Conservation (phyloP, 2,797 vertebrate species). For the Pithecia hirsuta region DNA sequence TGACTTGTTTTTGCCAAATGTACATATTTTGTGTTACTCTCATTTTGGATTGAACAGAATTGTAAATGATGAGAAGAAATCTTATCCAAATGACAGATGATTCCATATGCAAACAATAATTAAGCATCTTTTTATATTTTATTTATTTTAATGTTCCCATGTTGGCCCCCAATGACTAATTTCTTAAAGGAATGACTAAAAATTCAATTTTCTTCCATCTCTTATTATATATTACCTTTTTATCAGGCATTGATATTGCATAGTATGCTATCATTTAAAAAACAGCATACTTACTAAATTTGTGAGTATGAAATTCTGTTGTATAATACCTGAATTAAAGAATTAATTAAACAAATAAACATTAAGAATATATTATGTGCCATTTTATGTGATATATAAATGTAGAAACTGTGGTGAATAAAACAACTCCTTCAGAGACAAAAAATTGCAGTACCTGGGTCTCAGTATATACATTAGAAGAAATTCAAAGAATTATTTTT, state of each 20-base stretch:
- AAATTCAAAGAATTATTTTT: not conserved
- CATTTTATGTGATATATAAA: not conserved
- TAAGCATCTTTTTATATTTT: conserved; percentile 19
- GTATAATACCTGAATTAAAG: not conserved
- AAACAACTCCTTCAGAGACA: not conserved
- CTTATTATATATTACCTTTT: not conserved
- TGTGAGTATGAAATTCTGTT: not conserved
- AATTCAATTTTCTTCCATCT: not conserved
- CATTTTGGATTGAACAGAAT: conserved; percentile 42
- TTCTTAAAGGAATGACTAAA: not conserved
- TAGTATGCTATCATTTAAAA: not conserved
- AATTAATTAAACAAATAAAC: not conserved
- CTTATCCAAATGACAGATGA: conserved; percentile 30
- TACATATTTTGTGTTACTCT: conserved; percentile 26
- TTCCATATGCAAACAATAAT: conserved; percentile 24
- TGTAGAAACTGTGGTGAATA: not conserved
- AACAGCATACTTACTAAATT: not conserved
- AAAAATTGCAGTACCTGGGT: not conserved
- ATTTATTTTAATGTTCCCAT: conserved; percentile 22
- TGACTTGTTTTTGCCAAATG: conserved; percentile 51
- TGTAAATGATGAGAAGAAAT: not conserved
- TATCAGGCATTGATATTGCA: not conserved
- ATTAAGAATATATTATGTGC: not conserved
- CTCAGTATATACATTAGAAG: not conserved
- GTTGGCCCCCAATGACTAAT: not conserved